Evolutionary conservation across 92 coral and sea anemone species (phyloP), one percentile per base, ranked within the genome.

Genomic region (Plumapathes pennacea): DNA sequence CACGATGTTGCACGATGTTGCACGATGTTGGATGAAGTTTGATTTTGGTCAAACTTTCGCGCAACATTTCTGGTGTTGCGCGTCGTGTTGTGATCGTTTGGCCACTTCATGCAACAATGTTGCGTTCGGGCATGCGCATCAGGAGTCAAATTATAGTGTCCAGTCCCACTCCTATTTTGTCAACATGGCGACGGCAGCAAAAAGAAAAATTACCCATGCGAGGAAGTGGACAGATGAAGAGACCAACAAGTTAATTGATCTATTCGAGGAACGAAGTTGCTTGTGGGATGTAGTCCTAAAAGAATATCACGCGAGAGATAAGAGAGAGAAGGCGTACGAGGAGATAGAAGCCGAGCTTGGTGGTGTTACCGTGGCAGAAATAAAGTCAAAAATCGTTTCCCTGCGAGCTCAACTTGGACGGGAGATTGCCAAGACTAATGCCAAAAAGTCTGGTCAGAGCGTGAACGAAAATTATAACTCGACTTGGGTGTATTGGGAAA

Each of bases 401-500:
- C 37, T 76, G 15, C 60, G 69, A 7, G 25, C 83, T 7, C 82
- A 75, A 28, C 62, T 76, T 17, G 68, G 73, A 36, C 59, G 74
- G 22, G 82, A 75, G 52, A 39, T 75, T 25, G 19, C 50, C 25
- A 76, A 76, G 64, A 18, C 30, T 39, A 40, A 65, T 17, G 23
- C 38, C 3, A 58, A 50, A 43, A 67, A 60, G 57, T 76, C 71
- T n/a, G 70, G 76, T 23, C 83, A 66, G 50, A 68, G 54, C 17
- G 52, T 27, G 36, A 37, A 38, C 42, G 69, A 75, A 25, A 36
- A 27, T 51, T 47, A 56, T 45, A 36, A 57, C 39, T 60, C 78
- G 13, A 57, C 46, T 44, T 74, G 82, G 88, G 59, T 56, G 4
- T 81, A 39, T 49, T 81, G 78, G 77, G 83, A 81, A 27, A 34